Evolutionary conservation across 2,113 vertebrate species (phyloP).

Genomic region (Lycaon pictus): DNA sequence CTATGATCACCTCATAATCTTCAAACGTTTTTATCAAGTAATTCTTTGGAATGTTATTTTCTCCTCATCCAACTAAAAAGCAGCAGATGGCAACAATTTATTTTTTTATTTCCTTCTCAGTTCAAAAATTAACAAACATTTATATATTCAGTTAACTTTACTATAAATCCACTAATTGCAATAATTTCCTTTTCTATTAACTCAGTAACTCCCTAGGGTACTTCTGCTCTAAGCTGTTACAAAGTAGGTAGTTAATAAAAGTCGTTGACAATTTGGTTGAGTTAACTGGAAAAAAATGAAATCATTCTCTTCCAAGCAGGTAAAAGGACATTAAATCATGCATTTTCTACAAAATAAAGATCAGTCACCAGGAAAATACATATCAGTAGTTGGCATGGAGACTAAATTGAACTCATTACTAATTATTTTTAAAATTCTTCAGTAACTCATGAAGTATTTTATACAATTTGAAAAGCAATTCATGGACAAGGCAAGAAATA

Average conservation of each 20-base stretch:
- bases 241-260: slow-evolving; percentile 54
- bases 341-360: slow-evolving; percentile 64
- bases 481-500: slow-evolving; percentile 66
- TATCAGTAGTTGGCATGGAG: slow-evolving; percentile 76
- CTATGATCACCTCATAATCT: background rate
- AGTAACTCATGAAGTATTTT: slow-evolving; percentile 76
- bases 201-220: background rate
- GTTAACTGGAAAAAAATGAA: slow-evolving; percentile 58
- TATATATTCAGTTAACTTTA: slow-evolving; percentile 37
- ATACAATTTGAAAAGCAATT: slow-evolving; percentile 60
- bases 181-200: slow-evolving; percentile 32
- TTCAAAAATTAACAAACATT: slow-evolving; percentile 54
- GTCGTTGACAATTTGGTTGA: slow-evolving; percentile 34
- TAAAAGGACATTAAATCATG: slow-evolving; percentile 63
- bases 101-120: slow-evolving; percentile 48
- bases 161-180: slow-evolving; percentile 2
- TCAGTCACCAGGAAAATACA: slow-evolving; percentile 69
- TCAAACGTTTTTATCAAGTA: background rate
- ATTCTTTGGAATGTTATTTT: slow-evolving; percentile 27
- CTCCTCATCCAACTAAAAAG: background rate
- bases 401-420: slow-evolving; percentile 72
- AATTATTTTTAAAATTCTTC: slow-evolving; percentile 66
- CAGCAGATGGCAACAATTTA: background rate
- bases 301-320: slow-evolving; percentile 61
- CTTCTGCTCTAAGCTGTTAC: background rate